Evolutionary conservation across 1,140 invertebrate genomes (phyloP).

Genomic region (Cherax quadricarinatus): DNA sequence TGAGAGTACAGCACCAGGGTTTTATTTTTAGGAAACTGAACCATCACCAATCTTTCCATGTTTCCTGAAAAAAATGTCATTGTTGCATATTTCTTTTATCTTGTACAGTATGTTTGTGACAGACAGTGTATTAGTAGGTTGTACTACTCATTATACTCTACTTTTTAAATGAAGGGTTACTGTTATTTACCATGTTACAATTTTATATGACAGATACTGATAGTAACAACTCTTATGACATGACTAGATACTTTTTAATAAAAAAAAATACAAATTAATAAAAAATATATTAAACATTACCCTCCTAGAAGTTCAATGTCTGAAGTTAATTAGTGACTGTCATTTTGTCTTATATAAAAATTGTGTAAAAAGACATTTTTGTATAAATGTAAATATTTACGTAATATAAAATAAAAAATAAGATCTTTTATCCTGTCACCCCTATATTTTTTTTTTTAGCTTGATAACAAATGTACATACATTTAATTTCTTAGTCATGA

Average conservation of each 20-base stretch:
- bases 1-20: background rate
- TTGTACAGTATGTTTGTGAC: background rate
- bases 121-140: background rate
- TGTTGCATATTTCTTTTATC: background rate
- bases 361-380: conserved; percentile 29
- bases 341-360: conserved; percentile 18
- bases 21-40: background rate
- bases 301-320: background rate
- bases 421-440: background rate
- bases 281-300: background rate
- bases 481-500: background rate
- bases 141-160: background rate
- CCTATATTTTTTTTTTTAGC: background rate
- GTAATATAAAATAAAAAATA: background rate
- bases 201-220: background rate
- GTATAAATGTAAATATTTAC: conserved; percentile 48
- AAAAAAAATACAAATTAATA: too few relatives aligned
- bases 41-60: background rate
- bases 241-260: background rate
- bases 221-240: background rate
- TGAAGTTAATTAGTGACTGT: conserved; percentile 27
- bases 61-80: background rate
- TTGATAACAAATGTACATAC: background rate
- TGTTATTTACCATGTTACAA: background rate
- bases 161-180: background rate